Base-by-base conservation (phyloP, 2,888 invertebrate species). In the Phyllotreta striolata region DNA sequence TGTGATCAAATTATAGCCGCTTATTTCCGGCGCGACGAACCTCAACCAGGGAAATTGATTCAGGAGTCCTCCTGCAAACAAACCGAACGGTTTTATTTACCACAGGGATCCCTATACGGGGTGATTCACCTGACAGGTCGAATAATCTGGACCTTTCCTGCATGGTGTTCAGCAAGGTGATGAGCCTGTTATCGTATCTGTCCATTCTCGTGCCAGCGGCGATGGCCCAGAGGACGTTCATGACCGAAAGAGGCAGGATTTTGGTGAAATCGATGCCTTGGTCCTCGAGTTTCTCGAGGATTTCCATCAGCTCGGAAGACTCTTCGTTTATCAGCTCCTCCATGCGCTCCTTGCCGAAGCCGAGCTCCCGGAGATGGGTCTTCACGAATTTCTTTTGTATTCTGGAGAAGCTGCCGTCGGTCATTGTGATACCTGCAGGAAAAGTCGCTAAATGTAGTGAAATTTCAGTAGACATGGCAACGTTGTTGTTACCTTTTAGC, bases 41-140 rank as follows among this genome's bases (percentile, higher is more conserved):
- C 89, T 81, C 51, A 89, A 69, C 88, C 88, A 89, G 1, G 90
- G 89, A 66, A 86, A 83, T 70, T 85, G 83, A 6, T 84, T 81
- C 14, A 90, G 75, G 10, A 84, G 54, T 0, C 89, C 75, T 24
- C 76, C 75, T 5, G 12, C 24, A 55, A 10, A n/a, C 24, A 24
- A n/a, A n/a, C n/a, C n/a, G 24, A 24, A 24, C 24, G 24, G 35
- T 41, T 14, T 34, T 7, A 6, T n/a, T 41, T 34, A 12, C 43
- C 12, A 3, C 40, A 52, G 37, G 2, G 24, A 24, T 24, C 4
- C 4, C 24, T 24, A 4, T 34, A 10, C 10, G 37, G 3, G 35
- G 75, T 10, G 84, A 52, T 0, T 88, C 73, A 10, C 75, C 76
- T 8, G 69, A 58, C 58, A 80, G 75, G 69, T 80, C 80, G 61